These are phyloP conservation scores for Euspilapteryx auroguttella DNA, from an alignment of 2,888 invertebrate genomes.

Conservation along the genomic window DNA sequence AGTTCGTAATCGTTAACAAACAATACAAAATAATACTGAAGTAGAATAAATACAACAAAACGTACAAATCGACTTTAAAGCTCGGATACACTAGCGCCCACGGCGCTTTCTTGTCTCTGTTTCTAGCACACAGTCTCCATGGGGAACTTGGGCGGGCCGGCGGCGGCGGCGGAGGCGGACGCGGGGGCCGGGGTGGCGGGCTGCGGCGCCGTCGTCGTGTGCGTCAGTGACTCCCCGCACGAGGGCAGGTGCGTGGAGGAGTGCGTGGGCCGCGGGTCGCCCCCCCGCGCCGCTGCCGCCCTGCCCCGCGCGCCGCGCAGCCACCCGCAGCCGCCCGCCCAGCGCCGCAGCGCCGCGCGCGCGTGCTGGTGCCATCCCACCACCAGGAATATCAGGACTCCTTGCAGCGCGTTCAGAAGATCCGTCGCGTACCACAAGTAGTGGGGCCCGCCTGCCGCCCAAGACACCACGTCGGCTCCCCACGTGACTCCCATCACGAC, in stretches of 20 bases:
- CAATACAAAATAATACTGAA: constrained; percentile 46
- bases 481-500: constrained; percentile 60
- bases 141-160: constrained; percentile 52
- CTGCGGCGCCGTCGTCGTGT: constrained; percentile 69
- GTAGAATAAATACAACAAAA: constrained; percentile 31
- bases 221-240: constrained; percentile 74
- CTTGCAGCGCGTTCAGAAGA: constrained; percentile 83
- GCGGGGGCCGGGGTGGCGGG: constrained; percentile 59
- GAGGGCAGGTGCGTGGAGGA: constrained; percentile 84
- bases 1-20: constrained; percentile 21
- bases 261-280: constrained; percentile 50
- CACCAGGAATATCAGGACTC: constrained; percentile 86
- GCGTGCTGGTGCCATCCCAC: constrained; percentile 89
- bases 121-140: constrained; percentile 66
- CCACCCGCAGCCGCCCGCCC: constrained; percentile 56
- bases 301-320: constrained; percentile 57
- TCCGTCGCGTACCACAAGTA: constrained; percentile 85
- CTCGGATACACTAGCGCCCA: constrained; percentile 8
- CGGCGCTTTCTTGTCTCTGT: constrained; percentile 5
- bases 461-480: constrained; percentile 80
- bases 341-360: constrained; percentile 35
- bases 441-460: constrained; percentile 79
- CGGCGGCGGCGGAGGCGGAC: constrained; percentile 37
- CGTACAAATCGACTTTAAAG: constrained; percentile 14
- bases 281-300: constrained; percentile 31